Evolutionary conservation across 2,113 vertebrate genomes (phyloP), one percentile per base, ranked within the genome.

Genomic region (Sapayoa aenigma): DNA sequence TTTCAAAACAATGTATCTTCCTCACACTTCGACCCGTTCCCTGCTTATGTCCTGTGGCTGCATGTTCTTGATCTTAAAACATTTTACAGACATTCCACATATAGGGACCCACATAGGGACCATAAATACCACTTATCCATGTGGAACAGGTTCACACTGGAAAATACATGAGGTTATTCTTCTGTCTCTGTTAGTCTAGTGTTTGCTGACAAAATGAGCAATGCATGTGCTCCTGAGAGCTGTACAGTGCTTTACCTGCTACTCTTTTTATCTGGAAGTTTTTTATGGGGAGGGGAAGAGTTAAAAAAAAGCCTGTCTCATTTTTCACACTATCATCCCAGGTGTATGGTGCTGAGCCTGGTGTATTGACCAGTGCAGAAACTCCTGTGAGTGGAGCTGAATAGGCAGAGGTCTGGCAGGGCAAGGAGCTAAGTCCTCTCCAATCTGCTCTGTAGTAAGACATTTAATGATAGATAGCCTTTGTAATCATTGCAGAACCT

Each of bases 161-260:
- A 56, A 77, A 89, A 62, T 25, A 18, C 5, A 14, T 9, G 10
- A 47, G 12, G 31, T 30, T 10, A 60, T 52, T 81, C 15, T 68
- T 68, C 17, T 42, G 19, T 31, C 46, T 68, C 60, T 33, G 30
- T 4, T 52, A 59, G 42, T n/a, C 35, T 50, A 17, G 60, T 30
- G 23, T 84, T 80, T 52, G 65, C 39, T 92, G 69, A 18, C 4
- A 24, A 69, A 73, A 77, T n/a, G 5, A 84, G 13, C 22, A 42
- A 12, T 0, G 0, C 0, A 0, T 63, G 3, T 22, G 6, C 7
- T 71, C 4, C 50, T 49, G 37, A 12, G 6, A 55, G 14, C 44
- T 55, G 11, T 27, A 53, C 31, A 27, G 37, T 19, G 10, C 16
- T 1, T 3, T 53, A 11, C 12, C 12, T 21, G 0, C 24, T 19